Conservation (phyloP, 2,797 vertebrate genomes). For the Enteromius paludinosus region DNA sequence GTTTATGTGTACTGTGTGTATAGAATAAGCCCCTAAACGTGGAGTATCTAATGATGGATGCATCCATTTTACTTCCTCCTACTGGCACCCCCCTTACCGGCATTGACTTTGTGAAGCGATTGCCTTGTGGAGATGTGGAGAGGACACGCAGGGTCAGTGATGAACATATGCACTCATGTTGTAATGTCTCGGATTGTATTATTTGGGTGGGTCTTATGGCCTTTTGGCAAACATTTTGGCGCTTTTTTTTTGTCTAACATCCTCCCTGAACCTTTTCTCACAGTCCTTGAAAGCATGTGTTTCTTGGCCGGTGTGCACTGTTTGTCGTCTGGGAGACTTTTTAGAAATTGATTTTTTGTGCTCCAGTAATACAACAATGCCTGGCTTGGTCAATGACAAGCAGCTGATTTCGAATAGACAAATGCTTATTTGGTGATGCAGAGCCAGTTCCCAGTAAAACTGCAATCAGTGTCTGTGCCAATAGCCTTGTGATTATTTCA, state of each 20-base stretch:
- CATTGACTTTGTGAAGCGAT: conserved; percentile 96
- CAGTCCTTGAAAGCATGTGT: background rate
- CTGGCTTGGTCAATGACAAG: background rate
- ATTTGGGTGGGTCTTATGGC: background rate
- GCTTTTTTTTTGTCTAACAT: background rate
- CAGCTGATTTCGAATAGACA: background rate
- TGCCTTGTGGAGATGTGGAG: conserved; percentile 96
- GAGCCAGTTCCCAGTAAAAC: background rate
- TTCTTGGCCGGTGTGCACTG: background rate
- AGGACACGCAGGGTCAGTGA: conserved; percentile 89
- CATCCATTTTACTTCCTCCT: conserved; percentile 93
- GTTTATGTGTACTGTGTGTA: conserved; percentile 38
- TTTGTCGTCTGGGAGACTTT: conserved; percentile 1
- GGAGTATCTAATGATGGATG: conserved; percentile 99
- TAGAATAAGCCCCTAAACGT: conserved; percentile 98
- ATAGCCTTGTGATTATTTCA: too few species aligned
- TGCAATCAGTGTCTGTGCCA: too few species aligned
- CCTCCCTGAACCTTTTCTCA: background rate
- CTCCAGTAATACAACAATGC: background rate
- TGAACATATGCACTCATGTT: background rate
- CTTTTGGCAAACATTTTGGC: background rate
- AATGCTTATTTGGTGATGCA: background rate
- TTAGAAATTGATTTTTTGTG: background rate
- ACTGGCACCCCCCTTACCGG: conserved; percentile 96
- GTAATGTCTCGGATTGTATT: background rate